Conservation (phyloP, 23 tunicate genomes). For the Halocynthia aurantium region DNA sequence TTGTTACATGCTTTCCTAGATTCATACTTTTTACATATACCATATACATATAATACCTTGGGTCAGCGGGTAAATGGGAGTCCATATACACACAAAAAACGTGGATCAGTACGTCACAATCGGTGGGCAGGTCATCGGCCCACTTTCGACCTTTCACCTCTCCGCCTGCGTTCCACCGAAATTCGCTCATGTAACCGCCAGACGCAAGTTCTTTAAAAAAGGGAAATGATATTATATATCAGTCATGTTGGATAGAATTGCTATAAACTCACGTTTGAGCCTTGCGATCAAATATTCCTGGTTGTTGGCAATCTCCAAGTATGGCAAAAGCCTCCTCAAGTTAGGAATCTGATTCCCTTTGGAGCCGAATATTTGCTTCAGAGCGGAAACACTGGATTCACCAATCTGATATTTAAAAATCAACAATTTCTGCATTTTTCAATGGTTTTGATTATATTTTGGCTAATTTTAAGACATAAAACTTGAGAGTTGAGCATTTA, state of each 20-base stretch:
- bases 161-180: slow-evolving; percentile 62
- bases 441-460: background rate
- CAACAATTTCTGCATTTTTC: background rate
- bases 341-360: slow-evolving; percentile 30
- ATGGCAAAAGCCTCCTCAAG: slow-evolving; percentile 48
- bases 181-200: slow-evolving; percentile 84
- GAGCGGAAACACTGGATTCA: slow-evolving; percentile 35
- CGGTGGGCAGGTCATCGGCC: slow-evolving; percentile 59
- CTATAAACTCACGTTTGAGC: slow-evolving; percentile 5
- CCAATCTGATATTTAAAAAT: slow-evolving; percentile 36
- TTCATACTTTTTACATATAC: background rate
- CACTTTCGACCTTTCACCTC: slow-evolving; percentile 31
- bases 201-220: slow-evolving; percentile 27
- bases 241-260: background rate
- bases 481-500: background rate
- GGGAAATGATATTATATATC: background rate
- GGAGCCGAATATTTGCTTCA: slow-evolving; percentile 44
- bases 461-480: no score
- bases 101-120: slow-evolving; percentile 57
- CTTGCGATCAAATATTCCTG: slow-evolving; percentile 64
- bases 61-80: slow-evolving; percentile 56
- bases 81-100: slow-evolving; percentile 69
- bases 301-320: slow-evolving; percentile 46
- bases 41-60: slow-evolving; percentile 14
- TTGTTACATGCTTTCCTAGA: background rate